A percentile compares a stretch with the other conserved stretches of the same genome.
phyloP scores from a whole-genome alignment of 1,140 invertebrate genomes.

The Drosophila pectinifera region DNA sequence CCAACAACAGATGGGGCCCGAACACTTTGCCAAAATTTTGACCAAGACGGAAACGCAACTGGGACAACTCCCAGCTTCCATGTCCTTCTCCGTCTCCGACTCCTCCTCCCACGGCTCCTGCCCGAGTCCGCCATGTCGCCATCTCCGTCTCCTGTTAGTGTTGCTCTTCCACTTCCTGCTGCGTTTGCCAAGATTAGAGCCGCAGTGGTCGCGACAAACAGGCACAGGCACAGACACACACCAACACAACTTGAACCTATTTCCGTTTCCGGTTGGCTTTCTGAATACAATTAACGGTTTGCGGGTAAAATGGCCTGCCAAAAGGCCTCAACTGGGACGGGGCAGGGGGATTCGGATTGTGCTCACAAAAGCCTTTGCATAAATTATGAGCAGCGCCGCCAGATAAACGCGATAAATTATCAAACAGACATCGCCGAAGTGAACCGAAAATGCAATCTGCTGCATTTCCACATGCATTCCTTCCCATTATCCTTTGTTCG shows the following conservation, averaged over 20 bases:
- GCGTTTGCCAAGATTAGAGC: conserved; percentile 70
- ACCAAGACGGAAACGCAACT: conserved; percentile 59
- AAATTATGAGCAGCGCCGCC: conserved; percentile 68
- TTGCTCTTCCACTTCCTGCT: conserved; percentile 47
- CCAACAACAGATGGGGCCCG: conserved; percentile 44
- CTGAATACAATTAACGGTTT: conserved; percentile 74
- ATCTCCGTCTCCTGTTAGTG: conserved; percentile 38
- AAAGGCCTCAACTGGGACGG: conserved; percentile 13
- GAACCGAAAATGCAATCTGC: conserved; percentile 62
- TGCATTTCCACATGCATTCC: conserved; percentile 47
- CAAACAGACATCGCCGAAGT: conserved; percentile 48
- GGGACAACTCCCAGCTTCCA: conserved; percentile 52
- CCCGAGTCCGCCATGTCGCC: conserved; percentile 27
- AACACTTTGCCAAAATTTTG: conserved; percentile 56
- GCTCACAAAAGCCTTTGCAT: conserved; percentile 73
- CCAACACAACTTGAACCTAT: conserved; percentile 66
- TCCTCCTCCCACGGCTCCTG: not conserved
- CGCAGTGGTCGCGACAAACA: conserved; percentile 60
- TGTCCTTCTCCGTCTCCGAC: not conserved
- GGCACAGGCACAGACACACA: conserved; percentile 20
- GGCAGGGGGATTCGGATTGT: not conserved
- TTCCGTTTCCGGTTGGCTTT: conserved; percentile 75
- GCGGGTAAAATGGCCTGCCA: conserved; percentile 43
- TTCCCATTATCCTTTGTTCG: conserved; percentile 47
- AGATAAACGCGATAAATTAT: conserved; percentile 82